Evolutionary conservation across 2,113 vertebrate species (phyloP).

Genomic region (Falco punctatus): DNA sequence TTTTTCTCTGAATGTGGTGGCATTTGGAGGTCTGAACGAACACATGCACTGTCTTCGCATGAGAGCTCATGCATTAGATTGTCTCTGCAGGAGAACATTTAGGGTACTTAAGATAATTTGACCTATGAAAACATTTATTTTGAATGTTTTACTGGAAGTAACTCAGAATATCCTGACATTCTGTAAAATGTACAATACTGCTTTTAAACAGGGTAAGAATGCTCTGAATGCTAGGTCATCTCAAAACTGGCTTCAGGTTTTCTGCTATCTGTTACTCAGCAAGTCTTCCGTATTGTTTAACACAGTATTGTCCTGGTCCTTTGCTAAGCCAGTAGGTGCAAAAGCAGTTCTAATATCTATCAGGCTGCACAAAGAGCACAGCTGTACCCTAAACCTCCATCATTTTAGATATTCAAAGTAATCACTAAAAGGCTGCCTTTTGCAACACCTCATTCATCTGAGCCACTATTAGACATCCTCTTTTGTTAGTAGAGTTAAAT

Average conservation of each 20-base stretch:
- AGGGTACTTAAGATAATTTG: not conserved
- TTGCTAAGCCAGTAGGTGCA: not conserved
- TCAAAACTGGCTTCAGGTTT: not conserved
- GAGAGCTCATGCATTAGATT: not conserved
- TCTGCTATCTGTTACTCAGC: not conserved
- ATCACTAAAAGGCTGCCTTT: not conserved
- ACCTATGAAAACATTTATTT: slow-evolving; percentile 5
- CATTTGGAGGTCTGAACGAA: not conserved
- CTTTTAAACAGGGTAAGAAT: not conserved
- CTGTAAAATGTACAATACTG: not conserved
- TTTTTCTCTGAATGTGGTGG: not conserved
- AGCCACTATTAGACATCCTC: not conserved
- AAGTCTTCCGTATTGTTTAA: not conserved
- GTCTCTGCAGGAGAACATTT: not conserved
- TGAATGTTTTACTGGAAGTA: not conserved
- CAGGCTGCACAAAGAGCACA: not conserved
- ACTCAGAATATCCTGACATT: not conserved
- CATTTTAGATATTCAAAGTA: not conserved
- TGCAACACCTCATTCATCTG: not conserved
- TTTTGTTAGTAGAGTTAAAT: not conserved
- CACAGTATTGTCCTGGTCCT: not conserved
- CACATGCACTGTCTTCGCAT: not conserved
- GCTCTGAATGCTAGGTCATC: not conserved
- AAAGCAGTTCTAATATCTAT: not conserved
- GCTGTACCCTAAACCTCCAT: not conserved